Evolutionary conservation across 2,888 invertebrate genomes (phyloP).

Genomic region (Mesopsocus fuscifrons): DNA sequence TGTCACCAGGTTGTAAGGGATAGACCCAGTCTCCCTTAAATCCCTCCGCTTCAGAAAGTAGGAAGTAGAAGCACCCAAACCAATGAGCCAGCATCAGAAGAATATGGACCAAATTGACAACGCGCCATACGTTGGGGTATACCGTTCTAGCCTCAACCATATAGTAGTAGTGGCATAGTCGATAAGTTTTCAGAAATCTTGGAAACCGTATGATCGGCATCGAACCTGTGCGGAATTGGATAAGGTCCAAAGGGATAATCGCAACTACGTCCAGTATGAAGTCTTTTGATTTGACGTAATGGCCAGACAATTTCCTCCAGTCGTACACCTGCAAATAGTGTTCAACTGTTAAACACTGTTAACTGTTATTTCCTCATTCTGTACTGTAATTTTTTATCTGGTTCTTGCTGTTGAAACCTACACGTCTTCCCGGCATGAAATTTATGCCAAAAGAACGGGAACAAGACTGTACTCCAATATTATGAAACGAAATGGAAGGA

Average conservation of each 20-base stretch:
- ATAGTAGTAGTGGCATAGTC: conserved; percentile 83
- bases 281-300: conserved; percentile 66
- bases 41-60: conserved; percentile 78
- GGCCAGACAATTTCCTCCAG: conserved; percentile 70
- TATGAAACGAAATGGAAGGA: too few species aligned
- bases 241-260: conserved; percentile 66
- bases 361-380: too few species aligned
- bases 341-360: too few species aligned
- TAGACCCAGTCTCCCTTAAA: conserved; percentile 84
- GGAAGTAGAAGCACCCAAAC: conserved; percentile 95
- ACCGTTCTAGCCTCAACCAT: conserved; percentile 91
- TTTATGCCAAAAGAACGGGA: too few species aligned
- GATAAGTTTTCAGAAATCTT: conserved; percentile 76
- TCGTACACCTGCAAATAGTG: conserved; percentile 57
- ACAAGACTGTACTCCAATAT: too few species aligned
- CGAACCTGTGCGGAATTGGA: conserved; percentile 63
- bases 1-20: conserved; percentile 69
- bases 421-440: too few species aligned
- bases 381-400: too few species aligned
- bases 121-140: conserved; percentile 91
- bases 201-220: conserved; percentile 80
- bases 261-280: conserved; percentile 71
- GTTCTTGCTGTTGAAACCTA: too few species aligned
- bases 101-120: conserved; percentile 86
- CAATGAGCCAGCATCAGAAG: conserved; percentile 87